Percentiles rank a stretch among this genome's conserved stretches.
Conservation (phyloP, 2,888 invertebrate species). For the Limnephilus auricula region DNA sequence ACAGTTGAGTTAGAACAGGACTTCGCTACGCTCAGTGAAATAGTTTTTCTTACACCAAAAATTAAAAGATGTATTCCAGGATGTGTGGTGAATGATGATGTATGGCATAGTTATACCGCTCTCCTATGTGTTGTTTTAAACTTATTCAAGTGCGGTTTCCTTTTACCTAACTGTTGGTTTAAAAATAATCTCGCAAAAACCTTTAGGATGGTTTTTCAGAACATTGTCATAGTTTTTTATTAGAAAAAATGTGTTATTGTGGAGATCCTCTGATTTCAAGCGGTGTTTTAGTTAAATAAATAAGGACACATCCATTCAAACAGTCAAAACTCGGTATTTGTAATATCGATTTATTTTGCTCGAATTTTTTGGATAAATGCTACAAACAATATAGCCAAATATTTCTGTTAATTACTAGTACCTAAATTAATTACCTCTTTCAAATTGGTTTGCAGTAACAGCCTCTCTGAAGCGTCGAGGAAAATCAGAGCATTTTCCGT, state of each 20-base stretch:
- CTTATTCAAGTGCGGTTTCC: neutral
- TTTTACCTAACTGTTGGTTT: neutral
- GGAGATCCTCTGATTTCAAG: neutral
- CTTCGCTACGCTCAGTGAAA: neutral
- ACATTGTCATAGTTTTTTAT: neutral
- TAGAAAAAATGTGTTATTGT: neutral
- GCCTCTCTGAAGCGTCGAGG: neutral
- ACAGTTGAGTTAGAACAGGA: no score
- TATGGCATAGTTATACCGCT: neutral
- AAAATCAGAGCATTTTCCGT: neutral
- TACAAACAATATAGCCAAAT: no score
- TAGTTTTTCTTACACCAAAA: neutral
- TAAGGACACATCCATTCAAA: no score
- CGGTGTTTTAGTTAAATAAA: no score
- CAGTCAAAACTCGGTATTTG: neutral
- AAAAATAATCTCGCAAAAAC: neutral
- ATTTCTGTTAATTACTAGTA: neutral
- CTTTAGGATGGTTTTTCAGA: neutral
- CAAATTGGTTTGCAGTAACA: neutral
- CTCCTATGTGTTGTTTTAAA: neutral
- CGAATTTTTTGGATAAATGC: neutral
- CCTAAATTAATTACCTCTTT: conserved; percentile 26
- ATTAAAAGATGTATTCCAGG: neutral
- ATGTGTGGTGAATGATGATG: no score
- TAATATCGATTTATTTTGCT: neutral